Evolutionary conservation across 2,113 vertebrate genomes (phyloP), one percentile per base, ranked within the genome.

Genomic region (Chloebia gouldiae): DNA sequence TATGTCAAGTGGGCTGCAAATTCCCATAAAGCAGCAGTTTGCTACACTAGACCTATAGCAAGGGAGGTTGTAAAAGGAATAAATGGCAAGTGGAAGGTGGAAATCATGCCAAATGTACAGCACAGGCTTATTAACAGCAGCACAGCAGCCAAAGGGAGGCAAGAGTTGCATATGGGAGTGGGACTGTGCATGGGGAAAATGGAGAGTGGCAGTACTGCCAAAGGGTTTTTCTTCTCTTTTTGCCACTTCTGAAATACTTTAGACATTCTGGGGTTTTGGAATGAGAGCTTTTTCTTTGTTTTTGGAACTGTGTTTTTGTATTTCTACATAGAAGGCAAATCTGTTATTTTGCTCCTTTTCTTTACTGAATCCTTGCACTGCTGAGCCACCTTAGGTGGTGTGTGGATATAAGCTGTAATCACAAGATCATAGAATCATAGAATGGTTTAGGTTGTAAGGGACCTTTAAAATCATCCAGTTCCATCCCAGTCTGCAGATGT

Each of bases 1-100:
- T 97, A 97, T 97, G 95, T 97, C 94, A 95, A 96, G 96, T 93
- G 96, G 92, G 87, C 93, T 96, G 85, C 90, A 96, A 95, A 96
- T 93, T 95, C 96, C 95, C 96, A 96, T 88, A 70, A 96, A 97
- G 94, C 81, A 95, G 92, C 93, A 94, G 90, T 95, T 95, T 93
- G 90, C 79, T 93, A 40, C 63, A 82, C 81, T 77, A 94, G 93
- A 94, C 94, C 92, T 83, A 59, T 94, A 96, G 95, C 92, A 92
- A 81, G 93, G 87, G 75, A 83, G 92, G 90, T 90, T 96, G 85
- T 94, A 94, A 95, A 96, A 96, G 90, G 96, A 95, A 95, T 95
- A 88, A 95, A 93, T 88, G 94, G 96, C 93, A 95, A 96, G 79
- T 77, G 81, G 87, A 94, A 88, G 92, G 59, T 90, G 76, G 92